Percentiles rank a stretch among this genome's conserved stretches.
Conservation (phyloP, 2,888 invertebrate species). For the Drepana falcataria region DNA sequence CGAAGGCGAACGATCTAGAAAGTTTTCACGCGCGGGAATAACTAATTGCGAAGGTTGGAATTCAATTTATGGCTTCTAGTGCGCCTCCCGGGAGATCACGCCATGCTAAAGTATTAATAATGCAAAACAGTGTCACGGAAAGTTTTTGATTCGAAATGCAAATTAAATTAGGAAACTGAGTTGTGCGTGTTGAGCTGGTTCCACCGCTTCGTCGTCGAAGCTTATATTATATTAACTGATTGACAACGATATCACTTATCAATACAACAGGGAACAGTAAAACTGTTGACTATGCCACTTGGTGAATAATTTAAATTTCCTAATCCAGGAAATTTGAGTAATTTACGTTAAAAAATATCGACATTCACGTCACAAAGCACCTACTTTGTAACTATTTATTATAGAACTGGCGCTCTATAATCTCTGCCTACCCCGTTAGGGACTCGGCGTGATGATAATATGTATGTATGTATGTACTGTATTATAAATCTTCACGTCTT, state of each 20-base stretch:
- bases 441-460: too few relatives aligned
- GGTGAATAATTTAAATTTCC: too few relatives aligned
- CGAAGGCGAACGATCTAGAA: constrained; percentile 79
- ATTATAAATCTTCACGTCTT: too few relatives aligned
- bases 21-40: constrained; percentile 79
- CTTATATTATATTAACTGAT: constrained; percentile 51
- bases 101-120: constrained; percentile 75
- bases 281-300: too few relatives aligned
- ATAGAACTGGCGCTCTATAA: too few relatives aligned
- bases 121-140: constrained; percentile 79
- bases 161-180: constrained; percentile 76
- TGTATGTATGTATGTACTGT: too few relatives aligned
- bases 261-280: constrained; percentile 4
- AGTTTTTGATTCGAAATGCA: constrained; percentile 77
- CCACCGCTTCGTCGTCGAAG: constrained; percentile 54
- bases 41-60: constrained; percentile 79
- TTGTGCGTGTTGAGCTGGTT: constrained; percentile 60
- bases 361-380: too few relatives aligned
- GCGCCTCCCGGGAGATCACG: constrained; percentile 74
- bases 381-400: too few relatives aligned
- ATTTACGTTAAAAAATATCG: too few relatives aligned
- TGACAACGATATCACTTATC: constrained; percentile 40
- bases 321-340: too few relatives aligned
- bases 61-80: constrained; percentile 78
- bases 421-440: too few relatives aligned